Evolutionary conservation across 2,888 invertebrate species (phyloP).

Genomic region (Acanthosepion lycidas): DNA sequence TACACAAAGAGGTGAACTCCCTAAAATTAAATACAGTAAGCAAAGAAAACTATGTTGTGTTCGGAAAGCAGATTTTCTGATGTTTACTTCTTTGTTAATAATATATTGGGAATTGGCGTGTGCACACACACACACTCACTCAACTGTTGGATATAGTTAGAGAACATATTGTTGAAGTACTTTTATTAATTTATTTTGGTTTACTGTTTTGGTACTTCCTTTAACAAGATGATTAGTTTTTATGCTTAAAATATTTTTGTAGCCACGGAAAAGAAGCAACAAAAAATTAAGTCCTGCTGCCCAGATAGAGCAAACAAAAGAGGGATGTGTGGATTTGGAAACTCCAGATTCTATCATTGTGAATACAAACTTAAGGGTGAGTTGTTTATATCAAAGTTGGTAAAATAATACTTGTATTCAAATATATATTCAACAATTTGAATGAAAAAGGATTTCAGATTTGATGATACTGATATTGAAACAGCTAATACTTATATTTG

Average conservation of each 20-base stretch:
- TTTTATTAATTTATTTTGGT: background rate
- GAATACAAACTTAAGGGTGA: slow-evolving; percentile 85
- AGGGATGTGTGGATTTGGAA: slow-evolving; percentile 94
- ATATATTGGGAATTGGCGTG: no score
- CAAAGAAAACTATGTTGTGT: no score
- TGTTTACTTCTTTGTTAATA: no score
- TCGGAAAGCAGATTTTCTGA: no score
- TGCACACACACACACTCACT: no score
- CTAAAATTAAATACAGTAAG: no score
- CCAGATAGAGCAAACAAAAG: slow-evolving; percentile 92
- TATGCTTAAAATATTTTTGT: slow-evolving; percentile 48
- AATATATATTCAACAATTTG: background rate
- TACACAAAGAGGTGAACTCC: no score
- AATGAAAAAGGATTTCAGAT: no score
- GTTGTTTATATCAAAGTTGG: slow-evolving; percentile 33
- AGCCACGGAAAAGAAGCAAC: slow-evolving; percentile 67
- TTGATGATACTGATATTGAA: no score
- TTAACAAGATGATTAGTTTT: background rate
- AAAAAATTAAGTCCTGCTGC: slow-evolving; percentile 81
- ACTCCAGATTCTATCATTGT: slow-evolving; percentile 96
- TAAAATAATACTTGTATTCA: background rate
- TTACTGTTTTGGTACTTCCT: background rate
- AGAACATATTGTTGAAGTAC: no score
- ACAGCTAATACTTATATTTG: no score
- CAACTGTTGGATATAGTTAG: no score